Base-by-base conservation (phyloP, 2,113 vertebrate species). In the Phainopepla nitens region DNA sequence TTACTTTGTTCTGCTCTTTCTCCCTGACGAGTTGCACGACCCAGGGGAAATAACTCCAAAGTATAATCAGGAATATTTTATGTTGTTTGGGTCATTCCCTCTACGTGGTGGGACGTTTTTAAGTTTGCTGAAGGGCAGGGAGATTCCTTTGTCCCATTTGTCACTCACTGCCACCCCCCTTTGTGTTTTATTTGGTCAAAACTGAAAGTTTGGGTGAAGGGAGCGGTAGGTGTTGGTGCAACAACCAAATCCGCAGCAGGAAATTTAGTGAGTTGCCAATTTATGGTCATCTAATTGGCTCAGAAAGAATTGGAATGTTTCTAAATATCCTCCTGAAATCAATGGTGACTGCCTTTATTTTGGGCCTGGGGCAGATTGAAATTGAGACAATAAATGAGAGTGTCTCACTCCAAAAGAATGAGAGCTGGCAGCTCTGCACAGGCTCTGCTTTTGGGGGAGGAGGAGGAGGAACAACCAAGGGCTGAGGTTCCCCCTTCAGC, bases 331-430 rank as follows among this genome's bases (percentile, higher is more conserved):
- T 78, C 85, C 93, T 76, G 93, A 97, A 98, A 98, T 97, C 97
- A 97, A 81, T 98, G 98, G 97, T 97, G 96, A 76, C 96, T 98
- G 71, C 93, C 93, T 97, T 97, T 97, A 97, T 97, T 98, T 97
- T 95, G 83, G 53, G 97, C 97, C 97, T 54, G 39, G 47, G 97
- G 97, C 98, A 97, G 97, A 92, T 92, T 97, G 97, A 98, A 98
- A 98, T 97, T 95, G 97, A 98, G 97, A 98, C 97, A 98, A 97
- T 98, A 98, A 98, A 97, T 97, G 97, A 96, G 95, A 97, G 93
- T 75, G 96, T 90, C 94, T 98, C 97, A 95, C 96, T 97, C 89
- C 90, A 44, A 93, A 97, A 96, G 95, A 97, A 96, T 96, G 95
- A 97, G 93, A 95, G 51, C 64, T 97, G 97, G 95, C 96, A 96